Evolutionary conservation across 2,888 invertebrate species (phyloP).

Genomic region (Rotaria socialis): DNA sequence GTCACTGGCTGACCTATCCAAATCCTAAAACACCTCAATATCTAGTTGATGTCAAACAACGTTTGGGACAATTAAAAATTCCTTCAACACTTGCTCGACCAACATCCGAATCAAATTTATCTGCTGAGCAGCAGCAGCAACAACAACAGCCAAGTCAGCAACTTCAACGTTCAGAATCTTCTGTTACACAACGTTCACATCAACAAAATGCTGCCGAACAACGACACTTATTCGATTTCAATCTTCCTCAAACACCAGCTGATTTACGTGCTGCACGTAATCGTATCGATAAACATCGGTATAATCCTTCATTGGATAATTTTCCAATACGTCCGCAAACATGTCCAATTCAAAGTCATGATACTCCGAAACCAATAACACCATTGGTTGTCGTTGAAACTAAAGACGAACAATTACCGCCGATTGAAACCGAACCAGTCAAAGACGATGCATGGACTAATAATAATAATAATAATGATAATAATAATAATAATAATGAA

Average conservation of each 20-base stretch:
- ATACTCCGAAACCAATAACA: not conserved
- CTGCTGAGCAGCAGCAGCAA: not conserved
- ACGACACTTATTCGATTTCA: not conserved
- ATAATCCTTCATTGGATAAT: slow-evolving; percentile 16
- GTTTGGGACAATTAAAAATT: not conserved
- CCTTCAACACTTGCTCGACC: not conserved
- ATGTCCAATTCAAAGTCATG: not conserved
- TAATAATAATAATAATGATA: not conserved
- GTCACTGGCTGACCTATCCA: slow-evolving; percentile 27
- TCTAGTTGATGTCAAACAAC: slow-evolving; percentile 5
- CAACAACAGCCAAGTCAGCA: not conserved
- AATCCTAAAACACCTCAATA: slow-evolving; percentile 5
- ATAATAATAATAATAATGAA: not conserved
- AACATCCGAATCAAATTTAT: not conserved
- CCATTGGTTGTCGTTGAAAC: not conserved
- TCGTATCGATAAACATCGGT: slow-evolving; percentile 20
- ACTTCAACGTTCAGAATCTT: not conserved
- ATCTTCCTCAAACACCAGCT: not conserved
- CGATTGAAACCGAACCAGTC: not conserved
- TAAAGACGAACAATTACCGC: not conserved
- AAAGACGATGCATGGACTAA: no score
- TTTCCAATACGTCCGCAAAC: not conserved
- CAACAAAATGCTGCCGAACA: not conserved
- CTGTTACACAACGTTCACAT: not conserved
- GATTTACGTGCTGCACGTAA: slow-evolving; percentile 30